A percentile compares a stretch with the other conserved stretches of the same genome.
Conservation (phyloP, 1,140 invertebrate genomes). For the Pseudachorutes palmiensis region DNA sequence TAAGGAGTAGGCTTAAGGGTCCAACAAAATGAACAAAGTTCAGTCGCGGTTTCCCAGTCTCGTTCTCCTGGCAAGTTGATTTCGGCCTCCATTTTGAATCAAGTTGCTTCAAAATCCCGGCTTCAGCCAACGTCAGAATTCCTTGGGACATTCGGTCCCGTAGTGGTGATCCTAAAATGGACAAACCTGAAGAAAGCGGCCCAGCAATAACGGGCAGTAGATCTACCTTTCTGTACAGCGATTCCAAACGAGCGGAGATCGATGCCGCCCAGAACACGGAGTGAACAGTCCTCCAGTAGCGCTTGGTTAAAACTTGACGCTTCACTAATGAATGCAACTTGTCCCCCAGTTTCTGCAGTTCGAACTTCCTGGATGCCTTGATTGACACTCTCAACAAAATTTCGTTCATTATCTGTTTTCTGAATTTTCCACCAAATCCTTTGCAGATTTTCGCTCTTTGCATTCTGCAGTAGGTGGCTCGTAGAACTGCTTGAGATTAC, state of each 20-base stretch:
- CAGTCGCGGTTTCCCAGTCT: conserved; percentile 27
- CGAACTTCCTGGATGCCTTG: conserved; percentile 21
- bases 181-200: conserved; percentile 1
- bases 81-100: conserved; percentile 35
- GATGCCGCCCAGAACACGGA: conserved; percentile 23
- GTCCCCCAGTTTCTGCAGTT: conserved; percentile 14
- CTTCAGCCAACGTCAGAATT: conserved; percentile 31
- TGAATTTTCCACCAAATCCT: conserved; percentile 36
- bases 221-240: conserved; percentile 32
- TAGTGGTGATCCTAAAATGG: conserved; percentile 27
- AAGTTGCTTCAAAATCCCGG: conserved; percentile 32
- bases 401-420: conserved; percentile 3
- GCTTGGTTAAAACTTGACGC: conserved; percentile 32
- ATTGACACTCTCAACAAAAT: conserved; percentile 6
- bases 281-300: conserved; percentile 27
- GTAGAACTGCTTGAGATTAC: conserved; percentile 32
- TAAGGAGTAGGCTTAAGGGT: conserved; percentile 31
- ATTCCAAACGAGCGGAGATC: conserved; percentile 28
- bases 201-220: not conserved
- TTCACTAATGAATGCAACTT: conserved; percentile 33
- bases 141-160: conserved; percentile 34
- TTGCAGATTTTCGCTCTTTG: conserved; percentile 32
- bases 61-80: conserved; percentile 14
- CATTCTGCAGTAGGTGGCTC: conserved; percentile 27
- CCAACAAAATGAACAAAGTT: conserved; percentile 33